phyloP scores from a whole-genome alignment of 2,113 vertebrate species.

The Caracal caracal region DNA sequence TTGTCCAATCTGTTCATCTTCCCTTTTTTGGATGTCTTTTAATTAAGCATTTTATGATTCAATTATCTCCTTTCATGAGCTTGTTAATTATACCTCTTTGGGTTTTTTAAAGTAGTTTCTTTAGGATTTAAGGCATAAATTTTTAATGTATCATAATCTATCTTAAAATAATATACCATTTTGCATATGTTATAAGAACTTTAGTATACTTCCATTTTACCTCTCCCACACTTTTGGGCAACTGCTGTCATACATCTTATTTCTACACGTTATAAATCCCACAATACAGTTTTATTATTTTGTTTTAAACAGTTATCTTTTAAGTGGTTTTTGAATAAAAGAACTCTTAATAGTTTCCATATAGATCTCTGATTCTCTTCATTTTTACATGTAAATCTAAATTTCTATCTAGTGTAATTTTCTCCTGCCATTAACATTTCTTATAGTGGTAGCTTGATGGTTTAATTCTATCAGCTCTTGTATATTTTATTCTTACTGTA shows the following conservation, averaged over 20 bases:
- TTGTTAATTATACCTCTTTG: not conserved
- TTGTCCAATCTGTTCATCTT: conserved; percentile 24
- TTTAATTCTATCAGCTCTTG: not conserved
- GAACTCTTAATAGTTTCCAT: not conserved
- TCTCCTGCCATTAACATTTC: conserved; percentile 34
- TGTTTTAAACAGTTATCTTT: conserved; percentile 22
- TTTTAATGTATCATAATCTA: not conserved
- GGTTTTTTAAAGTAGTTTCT: not conserved
- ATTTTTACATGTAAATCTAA: not conserved
- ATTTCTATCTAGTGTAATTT: not conserved
- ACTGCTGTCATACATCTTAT: not conserved
- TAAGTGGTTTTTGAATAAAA: not conserved
- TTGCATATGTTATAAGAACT: not conserved
- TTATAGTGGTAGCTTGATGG: not conserved
- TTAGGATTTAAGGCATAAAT: not conserved
- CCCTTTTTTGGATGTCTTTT: not conserved
- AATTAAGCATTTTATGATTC: conserved; percentile 1
- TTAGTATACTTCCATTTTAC: not conserved
- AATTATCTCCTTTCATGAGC: conserved; percentile 12
- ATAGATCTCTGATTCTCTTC: conserved; percentile 4
- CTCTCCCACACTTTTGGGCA: not conserved
- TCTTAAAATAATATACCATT: not conserved
- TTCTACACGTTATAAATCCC: not conserved
- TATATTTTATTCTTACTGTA: not conserved
- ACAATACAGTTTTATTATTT: conserved; percentile 24